Base-by-base conservation (phyloP, 1,140 invertebrate species). In the Drosophila lini region DNA sequence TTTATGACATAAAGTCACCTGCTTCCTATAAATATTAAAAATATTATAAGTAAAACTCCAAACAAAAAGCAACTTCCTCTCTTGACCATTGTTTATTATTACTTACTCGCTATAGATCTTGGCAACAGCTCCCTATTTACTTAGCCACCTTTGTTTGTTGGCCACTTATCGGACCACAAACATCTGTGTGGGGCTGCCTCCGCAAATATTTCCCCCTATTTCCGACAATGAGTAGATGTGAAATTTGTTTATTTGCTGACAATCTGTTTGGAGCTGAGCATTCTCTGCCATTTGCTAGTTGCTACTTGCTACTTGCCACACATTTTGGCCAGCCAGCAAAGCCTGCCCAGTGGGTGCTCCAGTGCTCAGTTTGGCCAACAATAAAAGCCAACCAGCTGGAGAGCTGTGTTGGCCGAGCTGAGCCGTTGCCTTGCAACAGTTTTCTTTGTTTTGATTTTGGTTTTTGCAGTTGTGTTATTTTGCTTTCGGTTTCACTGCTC, bases 381-480 rank as follows among this genome's bases (percentile, higher is more conserved):
- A 75, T 75, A 60, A 73, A 56, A 75, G 40, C 31, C 71, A 75
- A 45, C 70, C 74, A 76, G 73, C 73, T 76, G 74, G 74, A 76
- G 73, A 76, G 47, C 45, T 63, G 38, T 77, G 73, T 58, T 55
- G 50, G 62, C 41, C 50, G 50, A 57, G 32, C 50, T 15, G 2
- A 15, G 50, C n/a, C 3, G 9, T 73, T 34, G 70, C 61, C 59
- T 76, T 78, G 74, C 70, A 74, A 74, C 70, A 60, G 62, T 76
- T 61, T 78, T 68, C 58, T 60, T 68, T 80, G 77, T 74, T 82
- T 59, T 56, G 71, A 52, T 68, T 75, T 80, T 68, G 67, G 63
- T 42, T 60, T 47, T 57, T 40, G 63, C 64, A 57, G 48, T 70
- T 52, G 58, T 52, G 58, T 32, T 55, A 55, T 38, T 74, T 63